Conservation (phyloP, 2,797 vertebrate species). For the Moxostoma hubbsi region DNA sequence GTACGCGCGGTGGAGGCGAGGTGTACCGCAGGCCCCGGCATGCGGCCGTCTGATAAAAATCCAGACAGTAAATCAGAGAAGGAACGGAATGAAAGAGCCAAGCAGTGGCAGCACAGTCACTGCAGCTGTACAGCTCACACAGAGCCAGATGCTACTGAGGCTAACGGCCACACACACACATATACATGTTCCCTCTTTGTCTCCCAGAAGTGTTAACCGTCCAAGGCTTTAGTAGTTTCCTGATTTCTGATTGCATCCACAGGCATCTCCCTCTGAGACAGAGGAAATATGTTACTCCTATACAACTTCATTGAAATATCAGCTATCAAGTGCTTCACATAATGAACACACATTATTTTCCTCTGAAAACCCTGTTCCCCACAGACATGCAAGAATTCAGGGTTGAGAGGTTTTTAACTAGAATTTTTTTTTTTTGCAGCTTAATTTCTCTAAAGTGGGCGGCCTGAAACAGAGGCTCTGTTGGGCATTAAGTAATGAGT, state of each 20-base stretch:
- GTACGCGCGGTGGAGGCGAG: slow-evolving; percentile 41
- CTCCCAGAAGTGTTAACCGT: slow-evolving; percentile 45
- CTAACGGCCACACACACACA: slow-evolving; percentile 59
- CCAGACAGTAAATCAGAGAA: slow-evolving; percentile 74
- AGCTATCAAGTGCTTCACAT: background rate
- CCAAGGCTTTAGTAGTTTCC: slow-evolving; percentile 32
- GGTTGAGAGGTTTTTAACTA: background rate
- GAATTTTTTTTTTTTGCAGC: background rate
- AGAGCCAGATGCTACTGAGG: slow-evolving; percentile 62
- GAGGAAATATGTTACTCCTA: slow-evolving; percentile 18
- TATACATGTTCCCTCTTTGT: background rate
- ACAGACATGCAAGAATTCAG: background rate
- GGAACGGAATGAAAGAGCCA: slow-evolving; percentile 62
- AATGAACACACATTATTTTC: background rate
- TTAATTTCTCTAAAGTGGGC: background rate
- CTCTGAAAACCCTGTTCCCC: background rate
- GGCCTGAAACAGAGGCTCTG: background rate
- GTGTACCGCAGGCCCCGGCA: slow-evolving; percentile 57
- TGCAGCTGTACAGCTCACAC: slow-evolving; percentile 60
- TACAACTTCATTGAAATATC: slow-evolving; percentile 11
- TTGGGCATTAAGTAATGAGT: too few relatives aligned
- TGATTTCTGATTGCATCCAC: slow-evolving; percentile 23
- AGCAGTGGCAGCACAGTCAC: slow-evolving; percentile 61
- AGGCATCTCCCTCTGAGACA: slow-evolving; percentile 3
- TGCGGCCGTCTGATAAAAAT: slow-evolving; percentile 68